phyloP scores from a whole-genome alignment of 1,140 invertebrate species.

The Sitobion miscanthi region DNA sequence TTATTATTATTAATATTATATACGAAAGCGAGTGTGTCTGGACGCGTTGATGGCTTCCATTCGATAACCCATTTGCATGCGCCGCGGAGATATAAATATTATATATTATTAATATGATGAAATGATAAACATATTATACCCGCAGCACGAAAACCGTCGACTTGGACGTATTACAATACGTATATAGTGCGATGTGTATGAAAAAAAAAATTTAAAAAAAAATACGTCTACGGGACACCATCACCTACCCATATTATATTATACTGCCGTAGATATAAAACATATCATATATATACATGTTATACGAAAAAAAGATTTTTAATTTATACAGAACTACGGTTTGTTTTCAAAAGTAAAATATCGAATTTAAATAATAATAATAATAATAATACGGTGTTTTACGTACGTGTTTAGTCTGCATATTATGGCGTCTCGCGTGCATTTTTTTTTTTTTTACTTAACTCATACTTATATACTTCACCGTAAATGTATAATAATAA shows the following conservation, averaged over 20 bases:
- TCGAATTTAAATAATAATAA: neutral
- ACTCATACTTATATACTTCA: neutral
- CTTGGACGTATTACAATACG: neutral
- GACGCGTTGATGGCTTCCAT: neutral
- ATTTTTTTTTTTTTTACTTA: too few relatives aligned
- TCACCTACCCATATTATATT: neutral
- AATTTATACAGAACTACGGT: neutral
- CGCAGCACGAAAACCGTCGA: neutral
- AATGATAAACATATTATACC: neutral
- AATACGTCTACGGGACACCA: neutral
- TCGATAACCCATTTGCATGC: neutral
- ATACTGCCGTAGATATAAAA: neutral
- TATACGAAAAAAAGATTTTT: neutral
- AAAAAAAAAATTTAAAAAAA: too few relatives aligned
- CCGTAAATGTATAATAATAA: neutral
- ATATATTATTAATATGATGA: neutral
- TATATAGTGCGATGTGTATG: too few relatives aligned
- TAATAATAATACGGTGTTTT: neutral
- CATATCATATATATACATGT: neutral
- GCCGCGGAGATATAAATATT: neutral
- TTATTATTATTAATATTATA: too few relatives aligned
- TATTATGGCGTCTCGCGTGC: too few relatives aligned
- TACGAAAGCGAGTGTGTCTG: neutral
- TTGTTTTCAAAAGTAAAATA: neutral
- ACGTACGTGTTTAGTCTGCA: neutral